A percentile compares a stretch with the other conserved stretches of the same genome.
phyloP scores from a whole-genome alignment of 2,888 invertebrate species.

The Dynastes grantii region DNA sequence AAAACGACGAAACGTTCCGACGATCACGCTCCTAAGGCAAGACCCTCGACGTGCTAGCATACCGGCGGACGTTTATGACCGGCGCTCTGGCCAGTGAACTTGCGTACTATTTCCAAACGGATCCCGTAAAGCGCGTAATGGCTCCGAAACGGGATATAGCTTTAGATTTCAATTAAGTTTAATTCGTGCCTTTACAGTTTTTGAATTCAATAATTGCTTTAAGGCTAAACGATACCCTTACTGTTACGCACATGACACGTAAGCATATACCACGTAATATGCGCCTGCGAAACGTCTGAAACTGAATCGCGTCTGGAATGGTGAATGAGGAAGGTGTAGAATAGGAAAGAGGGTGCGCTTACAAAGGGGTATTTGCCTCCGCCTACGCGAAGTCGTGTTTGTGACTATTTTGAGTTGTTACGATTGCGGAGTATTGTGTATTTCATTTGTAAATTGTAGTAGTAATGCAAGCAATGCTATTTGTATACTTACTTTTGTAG shows the following conservation, averaged over 20 bases:
- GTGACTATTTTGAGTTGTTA: too few relatives aligned
- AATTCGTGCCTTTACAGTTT: conserved; percentile 31
- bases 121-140: conserved; percentile 16
- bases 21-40: neutral
- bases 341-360: neutral
- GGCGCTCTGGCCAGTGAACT: conserved; percentile 24
- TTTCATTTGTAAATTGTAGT: too few relatives aligned
- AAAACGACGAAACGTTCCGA: too few relatives aligned
- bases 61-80: neutral
- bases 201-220: conserved; percentile 31
- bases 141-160: conserved; percentile 6
- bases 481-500: too few relatives aligned
- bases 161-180: conserved; percentile 40
- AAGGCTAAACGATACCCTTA: conserved; percentile 16
- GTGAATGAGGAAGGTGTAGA: neutral
- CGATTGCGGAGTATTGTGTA: too few relatives aligned
- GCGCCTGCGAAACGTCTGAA: neutral
- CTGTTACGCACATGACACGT: neutral
- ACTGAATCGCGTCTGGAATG: neutral
- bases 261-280: too few relatives aligned
- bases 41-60: neutral
- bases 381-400: too few relatives aligned
- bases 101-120: conserved; percentile 23
- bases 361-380: neutral
- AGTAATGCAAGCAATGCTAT: too few relatives aligned